phyloP scores from a whole-genome alignment of 35 echinoderm and acorn worm genomes.

The Antedon bifida region DNA sequence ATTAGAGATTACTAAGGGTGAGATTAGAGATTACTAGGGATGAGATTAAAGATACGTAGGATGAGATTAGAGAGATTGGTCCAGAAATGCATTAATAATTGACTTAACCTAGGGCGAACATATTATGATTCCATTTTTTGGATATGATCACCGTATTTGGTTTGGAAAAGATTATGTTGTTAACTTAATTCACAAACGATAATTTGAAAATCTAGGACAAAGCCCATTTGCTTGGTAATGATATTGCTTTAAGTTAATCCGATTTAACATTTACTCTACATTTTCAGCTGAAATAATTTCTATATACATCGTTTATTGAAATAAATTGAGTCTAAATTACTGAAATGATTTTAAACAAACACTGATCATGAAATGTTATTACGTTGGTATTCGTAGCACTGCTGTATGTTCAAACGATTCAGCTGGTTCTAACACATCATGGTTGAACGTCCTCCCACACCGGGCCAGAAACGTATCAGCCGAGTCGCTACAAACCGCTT shows the following conservation, averaged over 20 bases:
- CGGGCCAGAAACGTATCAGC: background rate
- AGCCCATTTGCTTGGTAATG: background rate
- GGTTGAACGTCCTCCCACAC: background rate
- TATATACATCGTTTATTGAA: background rate
- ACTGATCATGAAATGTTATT: background rate
- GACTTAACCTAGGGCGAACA: too few relatives aligned
- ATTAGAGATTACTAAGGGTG: too few relatives aligned
- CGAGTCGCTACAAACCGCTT: background rate
- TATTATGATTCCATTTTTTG: too few relatives aligned
- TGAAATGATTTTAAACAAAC: slow-evolving; percentile 1
- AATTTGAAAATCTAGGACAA: background rate
- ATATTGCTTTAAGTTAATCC: background rate
- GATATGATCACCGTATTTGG: too few relatives aligned
- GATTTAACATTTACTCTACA: slow-evolving; percentile 2
- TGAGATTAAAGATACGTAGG: too few relatives aligned
- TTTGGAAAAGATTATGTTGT: too few relatives aligned
- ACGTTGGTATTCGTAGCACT: background rate
- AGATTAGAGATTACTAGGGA: too few relatives aligned
- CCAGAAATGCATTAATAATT: too few relatives aligned
- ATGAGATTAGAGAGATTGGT: too few relatives aligned
- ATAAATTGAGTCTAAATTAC: background rate
- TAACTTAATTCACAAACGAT: too few relatives aligned
- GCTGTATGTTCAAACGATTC: background rate
- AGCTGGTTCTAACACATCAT: background rate
- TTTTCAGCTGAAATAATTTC: background rate